Evolutionary conservation across 1,140 invertebrate genomes (phyloP).

Genomic region (Lineus longissimus): DNA sequence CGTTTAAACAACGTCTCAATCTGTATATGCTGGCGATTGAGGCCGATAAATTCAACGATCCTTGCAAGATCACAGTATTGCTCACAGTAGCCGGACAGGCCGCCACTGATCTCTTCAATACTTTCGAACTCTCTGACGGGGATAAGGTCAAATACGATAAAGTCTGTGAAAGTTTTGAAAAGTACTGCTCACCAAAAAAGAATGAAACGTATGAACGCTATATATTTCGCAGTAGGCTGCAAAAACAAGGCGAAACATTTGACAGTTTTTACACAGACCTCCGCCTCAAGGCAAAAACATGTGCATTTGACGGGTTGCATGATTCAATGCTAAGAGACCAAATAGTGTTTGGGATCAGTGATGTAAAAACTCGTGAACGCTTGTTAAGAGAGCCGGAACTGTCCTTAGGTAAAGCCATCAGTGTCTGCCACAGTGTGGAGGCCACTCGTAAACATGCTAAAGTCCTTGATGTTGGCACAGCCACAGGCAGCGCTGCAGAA

Average conservation of each 20-base stretch:
- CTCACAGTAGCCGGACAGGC: not conserved
- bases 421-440: no score
- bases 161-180: not conserved
- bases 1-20: not conserved
- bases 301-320: constrained; percentile 18
- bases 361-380: constrained; percentile 13
- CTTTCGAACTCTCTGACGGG: not conserved
- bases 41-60: not conserved
- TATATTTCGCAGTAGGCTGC: constrained; percentile 17
- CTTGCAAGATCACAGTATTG: not conserved
- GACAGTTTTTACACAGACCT: constrained; percentile 18
- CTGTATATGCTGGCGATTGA: not conserved
- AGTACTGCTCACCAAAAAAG: constrained; percentile 8
- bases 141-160: not conserved
- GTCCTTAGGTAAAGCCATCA: not conserved
- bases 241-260: constrained; percentile 17
- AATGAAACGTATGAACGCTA: constrained; percentile 23
- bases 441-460: no score
- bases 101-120: not conserved
- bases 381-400: constrained; percentile 11
- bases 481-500: no score
- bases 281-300: constrained; percentile 16
- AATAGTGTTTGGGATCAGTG: constrained; percentile 19
- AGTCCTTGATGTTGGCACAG: no score
- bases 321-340: constrained; percentile 21